These are phyloP conservation scores for Bursaphelenchus mucronatus DNA, from an alignment of 1,140 invertebrate species.

Conservation along the genomic window DNA sequence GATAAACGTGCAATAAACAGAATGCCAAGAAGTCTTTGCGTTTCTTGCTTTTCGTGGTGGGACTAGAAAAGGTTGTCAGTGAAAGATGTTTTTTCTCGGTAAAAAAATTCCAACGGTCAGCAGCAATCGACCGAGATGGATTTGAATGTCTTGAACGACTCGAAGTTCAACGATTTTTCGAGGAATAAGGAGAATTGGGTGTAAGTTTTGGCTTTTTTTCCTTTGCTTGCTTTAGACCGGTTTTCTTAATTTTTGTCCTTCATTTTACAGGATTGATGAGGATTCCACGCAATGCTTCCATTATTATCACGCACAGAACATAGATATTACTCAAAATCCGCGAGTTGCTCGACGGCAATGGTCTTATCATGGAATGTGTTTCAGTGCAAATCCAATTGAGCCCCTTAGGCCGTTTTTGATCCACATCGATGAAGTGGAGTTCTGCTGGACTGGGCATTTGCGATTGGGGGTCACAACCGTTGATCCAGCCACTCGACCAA, in stretches of 20 bases:
- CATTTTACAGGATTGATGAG: not conserved
- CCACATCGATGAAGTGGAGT: not conserved
- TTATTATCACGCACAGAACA: slow-evolving; percentile 1
- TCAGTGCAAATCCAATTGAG: slow-evolving; percentile 3
- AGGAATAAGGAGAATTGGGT: not conserved
- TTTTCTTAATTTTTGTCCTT: not conserved
- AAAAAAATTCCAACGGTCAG: too few species aligned
- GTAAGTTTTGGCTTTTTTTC: not conserved
- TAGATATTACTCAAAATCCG: slow-evolving; percentile 8
- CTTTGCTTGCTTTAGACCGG: not conserved
- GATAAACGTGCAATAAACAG: too few species aligned
- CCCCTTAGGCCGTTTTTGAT: slow-evolving; percentile 10
- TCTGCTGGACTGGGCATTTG: slow-evolving; percentile 17
- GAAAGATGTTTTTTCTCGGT: too few species aligned
- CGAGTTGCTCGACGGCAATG: not conserved
- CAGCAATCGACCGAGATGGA: too few species aligned
- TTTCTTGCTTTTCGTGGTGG: too few species aligned
- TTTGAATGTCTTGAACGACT: not conserved
- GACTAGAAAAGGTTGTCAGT: too few species aligned
- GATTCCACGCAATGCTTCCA: slow-evolving; percentile 8
- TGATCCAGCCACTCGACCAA: slow-evolving; percentile 9
- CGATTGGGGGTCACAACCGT: slow-evolving; percentile 7
- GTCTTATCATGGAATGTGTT: slow-evolving; percentile 16
- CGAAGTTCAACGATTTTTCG: not conserved
- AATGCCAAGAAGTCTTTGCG: too few species aligned